Evolutionary conservation across 2,113 vertebrate species (phyloP), one percentile per base, ranked within the genome.

Genomic region (Mystacornis crossleyi): DNA sequence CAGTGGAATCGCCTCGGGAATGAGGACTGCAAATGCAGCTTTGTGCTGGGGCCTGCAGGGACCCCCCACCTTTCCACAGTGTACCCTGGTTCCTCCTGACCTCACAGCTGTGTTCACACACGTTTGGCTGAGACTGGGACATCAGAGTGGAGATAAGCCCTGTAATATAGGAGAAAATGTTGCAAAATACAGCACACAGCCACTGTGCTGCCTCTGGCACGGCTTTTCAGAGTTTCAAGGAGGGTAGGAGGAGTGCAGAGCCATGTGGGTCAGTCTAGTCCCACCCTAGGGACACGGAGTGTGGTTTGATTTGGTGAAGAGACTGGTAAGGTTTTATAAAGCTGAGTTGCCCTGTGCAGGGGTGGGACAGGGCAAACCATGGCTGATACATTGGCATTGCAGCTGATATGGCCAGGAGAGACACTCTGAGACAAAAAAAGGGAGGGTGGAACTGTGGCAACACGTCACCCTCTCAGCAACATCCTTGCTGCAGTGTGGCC

Each of bases 31-130:
- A 72, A 71, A 65, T 60, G 14, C 28, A 85, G 43, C 43, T 72
- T 53, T 1, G 1, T 1, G 1, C 28, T 53, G 36, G 38, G 66
- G 48, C 21, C 33, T 51, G 51, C 1, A 1, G 28, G 61, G 48
- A 67, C 4, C 23, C 12, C 21, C 24, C 51, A 16, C 10, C 29
- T 43, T 58, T 12, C 42, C 61, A 21, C 17, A n/a, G 28, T 0
- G 24, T 13, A 18, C 66, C 3, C 25, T n/a, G 67, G 3, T 2
- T 73, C 47, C 53, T 66, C 19, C 47, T 33, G 18, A 6, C 45
- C 64, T 73, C 54, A 12, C 14, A 4, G 6, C 31, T 67, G 26
- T 29, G 8, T 6, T 69, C 38, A n/a, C 34, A 11, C 14, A 26
- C 7, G 0, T 70, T 66, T 70, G 34, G 33, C 26, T 31, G 54